These are phyloP conservation scores for Gobius niger DNA, from an alignment of 2,113 vertebrate genomes.

Conservation along the genomic window DNA sequence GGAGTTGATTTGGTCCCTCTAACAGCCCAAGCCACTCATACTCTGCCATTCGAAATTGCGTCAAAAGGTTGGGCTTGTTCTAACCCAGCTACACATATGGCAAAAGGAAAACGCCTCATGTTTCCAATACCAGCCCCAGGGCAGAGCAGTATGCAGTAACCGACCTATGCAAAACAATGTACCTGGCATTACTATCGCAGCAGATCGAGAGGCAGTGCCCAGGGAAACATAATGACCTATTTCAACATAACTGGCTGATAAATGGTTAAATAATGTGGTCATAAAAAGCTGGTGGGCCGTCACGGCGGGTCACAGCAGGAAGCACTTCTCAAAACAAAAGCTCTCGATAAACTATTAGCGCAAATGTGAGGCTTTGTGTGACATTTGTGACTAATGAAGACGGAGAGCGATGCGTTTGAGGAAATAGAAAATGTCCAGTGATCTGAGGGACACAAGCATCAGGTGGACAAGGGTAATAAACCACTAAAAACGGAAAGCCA, in stretches of 20 bases:
- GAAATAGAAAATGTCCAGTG: constrained; percentile 18
- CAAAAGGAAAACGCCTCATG: too few relatives aligned
- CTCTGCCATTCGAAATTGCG: too few relatives aligned
- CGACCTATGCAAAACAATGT: too few relatives aligned
- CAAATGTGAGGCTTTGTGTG: constrained; percentile 3
- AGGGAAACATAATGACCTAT: background rate
- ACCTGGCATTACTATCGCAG: too few relatives aligned
- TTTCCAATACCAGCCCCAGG: too few relatives aligned
- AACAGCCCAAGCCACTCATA: too few relatives aligned
- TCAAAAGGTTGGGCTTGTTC: too few relatives aligned
- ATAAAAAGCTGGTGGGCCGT: background rate
- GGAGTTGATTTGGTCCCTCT: too few relatives aligned
- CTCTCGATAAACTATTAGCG: constrained; percentile 1
- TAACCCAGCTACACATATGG: too few relatives aligned
- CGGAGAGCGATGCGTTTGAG: background rate
- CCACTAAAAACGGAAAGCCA: background rate
- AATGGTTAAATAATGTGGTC: background rate
- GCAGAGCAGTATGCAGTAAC: too few relatives aligned
- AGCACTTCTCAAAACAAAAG: background rate
- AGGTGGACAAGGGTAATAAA: background rate
- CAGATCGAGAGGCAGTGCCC: too few relatives aligned
- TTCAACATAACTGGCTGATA: background rate
- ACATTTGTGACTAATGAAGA: constrained; percentile 7
- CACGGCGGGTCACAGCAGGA: background rate
- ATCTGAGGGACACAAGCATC: background rate